phyloP scores from a whole-genome alignment of 1,140 invertebrate species.

The Leptopilina clavipes region DNA sequence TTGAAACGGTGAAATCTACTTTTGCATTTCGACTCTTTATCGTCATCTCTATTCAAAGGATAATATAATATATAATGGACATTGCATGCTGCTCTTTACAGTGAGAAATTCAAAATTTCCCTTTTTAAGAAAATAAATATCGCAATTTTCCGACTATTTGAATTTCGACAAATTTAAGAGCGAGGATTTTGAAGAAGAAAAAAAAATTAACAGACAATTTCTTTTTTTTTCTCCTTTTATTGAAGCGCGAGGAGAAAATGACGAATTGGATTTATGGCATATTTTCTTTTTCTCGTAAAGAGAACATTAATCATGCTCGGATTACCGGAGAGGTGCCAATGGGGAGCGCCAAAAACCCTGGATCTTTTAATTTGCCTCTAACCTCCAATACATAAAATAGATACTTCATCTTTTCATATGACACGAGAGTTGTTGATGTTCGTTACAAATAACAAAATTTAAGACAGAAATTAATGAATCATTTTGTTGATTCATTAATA shows the following conservation, averaged over 20 bases:
- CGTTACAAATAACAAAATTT: background rate
- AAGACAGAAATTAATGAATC: background rate
- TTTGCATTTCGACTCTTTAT: background rate
- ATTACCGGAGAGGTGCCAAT: slow-evolving; percentile 13
- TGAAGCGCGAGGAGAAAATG: background rate
- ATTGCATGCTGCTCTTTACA: background rate
- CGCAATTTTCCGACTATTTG: no score
- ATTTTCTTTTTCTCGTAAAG: slow-evolving; percentile 11
- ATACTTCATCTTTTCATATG: background rate
- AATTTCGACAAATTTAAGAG: background rate
- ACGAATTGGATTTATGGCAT: slow-evolving; percentile 28
- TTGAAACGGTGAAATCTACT: slow-evolving; percentile 11
- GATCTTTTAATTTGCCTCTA: slow-evolving; percentile 19
- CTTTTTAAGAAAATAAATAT: no score
- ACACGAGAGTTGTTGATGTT: background rate
- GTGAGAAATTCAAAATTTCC: background rate
- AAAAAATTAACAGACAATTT: background rate
- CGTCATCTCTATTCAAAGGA: background rate
- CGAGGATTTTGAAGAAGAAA: background rate
- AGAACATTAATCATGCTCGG: slow-evolving; percentile 23
- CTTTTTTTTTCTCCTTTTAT: background rate
- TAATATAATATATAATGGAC: background rate
- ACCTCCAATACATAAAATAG: slow-evolving; percentile 17
- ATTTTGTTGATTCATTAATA: background rate
- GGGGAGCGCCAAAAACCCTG: background rate